These are phyloP conservation scores for Ferrisia virgata DNA, from an alignment of 2,888 invertebrate genomes.

Conservation along the genomic window DNA sequence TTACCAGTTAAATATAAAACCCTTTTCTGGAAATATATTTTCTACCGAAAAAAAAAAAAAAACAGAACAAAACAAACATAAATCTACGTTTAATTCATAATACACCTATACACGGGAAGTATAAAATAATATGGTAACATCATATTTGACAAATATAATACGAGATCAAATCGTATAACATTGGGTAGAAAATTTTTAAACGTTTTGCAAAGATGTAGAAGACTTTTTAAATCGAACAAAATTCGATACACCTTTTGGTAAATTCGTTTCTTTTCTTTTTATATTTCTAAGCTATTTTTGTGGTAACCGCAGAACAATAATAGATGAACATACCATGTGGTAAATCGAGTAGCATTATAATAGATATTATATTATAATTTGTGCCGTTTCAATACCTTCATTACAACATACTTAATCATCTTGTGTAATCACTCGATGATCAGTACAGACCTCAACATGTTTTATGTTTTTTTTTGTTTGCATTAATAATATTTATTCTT, in stretches of 20 bases:
- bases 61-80: neutral
- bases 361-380: too few species aligned
- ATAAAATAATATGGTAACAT: conserved; percentile 21
- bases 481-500: neutral
- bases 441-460: neutral
- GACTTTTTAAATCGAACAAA: neutral
- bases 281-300: neutral
- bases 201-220: neutral
- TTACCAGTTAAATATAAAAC: neutral
- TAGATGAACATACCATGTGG: neutral
- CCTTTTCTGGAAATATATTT: neutral
- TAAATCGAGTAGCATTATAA: neutral
- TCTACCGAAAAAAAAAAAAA: neutral
- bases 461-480: neutral
- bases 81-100: neutral
- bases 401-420: neutral
- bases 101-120: neutral
- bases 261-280: neutral
- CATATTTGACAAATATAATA: neutral
- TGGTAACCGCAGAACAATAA: neutral
- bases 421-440: neutral
- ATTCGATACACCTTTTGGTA: neutral
- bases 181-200: neutral
- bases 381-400: neutral
- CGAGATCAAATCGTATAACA: conserved; percentile 20